A percentile compares a stretch with the other conserved stretches of the same genome.
Evolutionary conservation across 2,113 vertebrate species (phyloP).

Genomic region (Erinaceus europaeus): DNA sequence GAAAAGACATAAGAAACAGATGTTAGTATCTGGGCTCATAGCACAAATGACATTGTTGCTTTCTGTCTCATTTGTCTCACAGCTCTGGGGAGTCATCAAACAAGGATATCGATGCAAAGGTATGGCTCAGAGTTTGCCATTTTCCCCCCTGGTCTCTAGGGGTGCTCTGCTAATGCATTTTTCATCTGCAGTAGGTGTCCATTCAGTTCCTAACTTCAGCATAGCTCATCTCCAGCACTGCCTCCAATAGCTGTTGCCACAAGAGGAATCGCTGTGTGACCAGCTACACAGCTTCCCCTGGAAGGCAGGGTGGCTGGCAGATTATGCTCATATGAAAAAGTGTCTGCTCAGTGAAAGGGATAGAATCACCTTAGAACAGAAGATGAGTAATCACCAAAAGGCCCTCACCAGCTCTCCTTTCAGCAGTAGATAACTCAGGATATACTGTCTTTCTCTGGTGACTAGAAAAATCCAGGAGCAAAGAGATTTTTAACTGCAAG

Average conservation of each 20-base stretch:
- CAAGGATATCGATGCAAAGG: constrained; percentile 97
- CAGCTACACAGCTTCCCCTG: background rate
- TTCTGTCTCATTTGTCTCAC: constrained; percentile 63
- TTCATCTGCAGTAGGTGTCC: background rate
- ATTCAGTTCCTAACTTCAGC: background rate
- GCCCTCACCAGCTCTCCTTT: background rate
- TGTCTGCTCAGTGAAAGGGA: background rate
- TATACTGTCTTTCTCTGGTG: background rate
- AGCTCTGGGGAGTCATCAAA: constrained; percentile 98
- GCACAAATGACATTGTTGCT: background rate
- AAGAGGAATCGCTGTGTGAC: too few relatives aligned
- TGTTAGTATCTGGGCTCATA: background rate
- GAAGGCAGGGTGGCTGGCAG: background rate
- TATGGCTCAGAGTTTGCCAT: constrained; percentile 63
- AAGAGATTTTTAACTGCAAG: background rate
- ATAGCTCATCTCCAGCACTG: background rate
- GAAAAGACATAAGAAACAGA: background rate
- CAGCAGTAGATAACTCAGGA: too few relatives aligned
- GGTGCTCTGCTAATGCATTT: background rate
- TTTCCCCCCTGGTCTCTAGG: background rate
- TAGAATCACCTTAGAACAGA: background rate
- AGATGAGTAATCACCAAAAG: background rate
- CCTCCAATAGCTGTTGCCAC: background rate
- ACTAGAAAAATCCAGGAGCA: background rate
- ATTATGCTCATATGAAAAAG: background rate